Conservation (phyloP, 2,797 vertebrate genomes). For the Falco cherrug region DNA sequence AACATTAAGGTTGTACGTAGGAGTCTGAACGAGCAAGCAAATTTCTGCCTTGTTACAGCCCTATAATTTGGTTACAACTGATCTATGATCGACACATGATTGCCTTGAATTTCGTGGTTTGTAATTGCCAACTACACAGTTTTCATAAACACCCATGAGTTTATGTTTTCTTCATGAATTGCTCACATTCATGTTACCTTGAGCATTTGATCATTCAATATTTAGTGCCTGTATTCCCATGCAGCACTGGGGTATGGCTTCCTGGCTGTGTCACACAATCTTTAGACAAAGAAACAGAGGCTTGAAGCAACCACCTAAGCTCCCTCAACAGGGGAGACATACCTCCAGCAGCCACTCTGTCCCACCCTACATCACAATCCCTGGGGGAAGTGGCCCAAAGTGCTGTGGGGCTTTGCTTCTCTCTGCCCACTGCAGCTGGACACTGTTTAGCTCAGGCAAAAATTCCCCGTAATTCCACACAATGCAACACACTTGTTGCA, state of each 20-base stretch:
- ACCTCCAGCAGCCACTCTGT: neutral
- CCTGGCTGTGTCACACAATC: neutral
- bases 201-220: neutral
- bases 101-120: neutral
- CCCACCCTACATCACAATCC: neutral
- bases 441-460: neutral
- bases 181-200: neutral
- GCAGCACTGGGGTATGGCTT: neutral
- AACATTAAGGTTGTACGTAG: neutral
- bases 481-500: neutral
- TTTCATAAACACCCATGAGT: neutral
- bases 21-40: neutral
- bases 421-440: neutral
- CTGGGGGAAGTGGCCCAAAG: neutral
- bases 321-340: neutral
- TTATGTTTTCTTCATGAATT: neutral
- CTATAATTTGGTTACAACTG: neutral
- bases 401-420: neutral
- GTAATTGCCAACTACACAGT: neutral
- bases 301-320: neutral
- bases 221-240: neutral
- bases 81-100: fast-evolving
- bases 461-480: neutral
- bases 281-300: neutral
- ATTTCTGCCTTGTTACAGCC: neutral